A percentile compares a stretch with the other conserved stretches of the same genome.
These are phyloP conservation scores for Propsilocerus akamusi DNA, from an alignment of 1,140 invertebrate species.

Conservation along the genomic window DNA sequence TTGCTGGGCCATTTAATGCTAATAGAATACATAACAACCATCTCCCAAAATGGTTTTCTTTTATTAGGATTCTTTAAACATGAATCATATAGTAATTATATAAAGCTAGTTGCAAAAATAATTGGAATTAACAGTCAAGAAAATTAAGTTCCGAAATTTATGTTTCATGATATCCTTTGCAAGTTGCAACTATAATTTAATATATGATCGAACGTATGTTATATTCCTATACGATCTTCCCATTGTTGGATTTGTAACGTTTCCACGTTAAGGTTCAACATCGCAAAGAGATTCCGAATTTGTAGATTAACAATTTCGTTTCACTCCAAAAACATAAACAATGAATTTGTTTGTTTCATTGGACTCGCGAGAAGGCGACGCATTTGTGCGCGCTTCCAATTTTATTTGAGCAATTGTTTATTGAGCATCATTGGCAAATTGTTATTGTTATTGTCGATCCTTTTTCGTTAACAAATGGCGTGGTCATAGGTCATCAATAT, in stretches of 20 bases:
- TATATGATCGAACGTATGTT: background rate
- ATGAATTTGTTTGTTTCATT: conserved; percentile 5
- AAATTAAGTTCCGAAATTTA: background rate
- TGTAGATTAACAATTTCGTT: too few species aligned
- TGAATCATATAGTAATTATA: too few species aligned
- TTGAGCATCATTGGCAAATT: conserved; percentile 1
- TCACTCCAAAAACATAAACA: too few species aligned
- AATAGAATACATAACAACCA: too few species aligned
- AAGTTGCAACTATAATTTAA: background rate
- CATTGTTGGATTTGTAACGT: background rate
- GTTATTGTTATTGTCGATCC: conserved; percentile 10
- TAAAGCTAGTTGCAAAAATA: too few species aligned
- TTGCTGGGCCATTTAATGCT: too few species aligned
- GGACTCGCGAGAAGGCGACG: conserved; percentile 15
- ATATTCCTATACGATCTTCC: background rate
- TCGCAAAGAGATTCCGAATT: too few species aligned
- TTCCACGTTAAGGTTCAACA: background rate
- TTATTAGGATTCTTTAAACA: too few species aligned
- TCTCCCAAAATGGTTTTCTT: too few species aligned
- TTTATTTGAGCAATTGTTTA: conserved; percentile 12
- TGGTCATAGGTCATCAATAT: conserved; percentile 5
- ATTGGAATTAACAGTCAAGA: too few species aligned
- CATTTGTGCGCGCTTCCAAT: conserved; percentile 21
- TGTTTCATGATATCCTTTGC: background rate
- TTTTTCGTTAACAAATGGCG: conserved; percentile 9